These are phyloP conservation scores for Gymnocheta viridis DNA, from an alignment of 2,888 invertebrate genomes.

Conservation along the genomic window DNA sequence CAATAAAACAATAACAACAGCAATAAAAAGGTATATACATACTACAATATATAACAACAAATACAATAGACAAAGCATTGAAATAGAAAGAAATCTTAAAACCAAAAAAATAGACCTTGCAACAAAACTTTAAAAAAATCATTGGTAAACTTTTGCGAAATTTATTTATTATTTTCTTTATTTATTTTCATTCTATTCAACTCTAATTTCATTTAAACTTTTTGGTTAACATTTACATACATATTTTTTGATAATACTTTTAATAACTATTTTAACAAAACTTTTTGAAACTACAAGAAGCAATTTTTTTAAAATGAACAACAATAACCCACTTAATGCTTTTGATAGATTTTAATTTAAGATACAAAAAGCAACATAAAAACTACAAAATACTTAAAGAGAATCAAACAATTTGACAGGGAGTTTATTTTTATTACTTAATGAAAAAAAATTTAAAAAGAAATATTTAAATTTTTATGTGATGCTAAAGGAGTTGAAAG, in stretches of 20 bases:
- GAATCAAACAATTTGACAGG: conserved; percentile 40
- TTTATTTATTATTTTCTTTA: conserved; percentile 23
- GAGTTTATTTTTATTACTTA: background rate
- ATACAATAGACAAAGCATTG: conserved; percentile 69
- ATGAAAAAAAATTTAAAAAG: no score
- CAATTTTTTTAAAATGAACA: conserved; percentile 14
- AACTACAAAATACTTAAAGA: conserved; percentile 32
- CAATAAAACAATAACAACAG: conserved; percentile 72
- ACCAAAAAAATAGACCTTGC: conserved; percentile 46
- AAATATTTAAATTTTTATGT: no score
- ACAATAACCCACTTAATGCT: conserved; percentile 73
- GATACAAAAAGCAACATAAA: conserved; percentile 32
- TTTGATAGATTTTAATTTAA: conserved; percentile 63
- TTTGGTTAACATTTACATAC: conserved; percentile 19
- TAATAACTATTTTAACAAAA: conserved; percentile 43
- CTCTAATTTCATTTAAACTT: background rate
- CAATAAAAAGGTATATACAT: conserved; percentile 56
- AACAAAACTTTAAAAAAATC: conserved; percentile 20
- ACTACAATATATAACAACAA: conserved; percentile 67
- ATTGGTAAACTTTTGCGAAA: conserved; percentile 34
- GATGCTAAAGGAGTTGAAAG: no score
- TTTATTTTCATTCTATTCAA: background rate
- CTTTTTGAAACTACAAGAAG: conserved; percentile 59
- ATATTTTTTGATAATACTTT: conserved; percentile 51
- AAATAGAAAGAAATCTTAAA: conserved; percentile 37